Conservation (phyloP, 2,113 vertebrate species). For the Opisthocomus hoazin region DNA sequence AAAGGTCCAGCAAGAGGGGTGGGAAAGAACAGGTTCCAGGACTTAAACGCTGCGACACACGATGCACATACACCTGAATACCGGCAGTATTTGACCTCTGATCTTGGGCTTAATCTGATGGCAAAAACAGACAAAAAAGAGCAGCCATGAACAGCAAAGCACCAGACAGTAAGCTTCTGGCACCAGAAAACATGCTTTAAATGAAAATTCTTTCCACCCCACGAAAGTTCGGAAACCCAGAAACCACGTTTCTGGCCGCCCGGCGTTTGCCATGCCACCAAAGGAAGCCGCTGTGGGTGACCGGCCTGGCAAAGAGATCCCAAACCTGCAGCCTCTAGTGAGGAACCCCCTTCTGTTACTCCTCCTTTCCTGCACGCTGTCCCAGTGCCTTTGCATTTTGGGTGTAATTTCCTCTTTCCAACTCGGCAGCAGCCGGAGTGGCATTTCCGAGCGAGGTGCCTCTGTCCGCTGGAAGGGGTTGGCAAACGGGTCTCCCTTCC, state of each 20-base stretch:
- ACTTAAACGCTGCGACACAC: neutral
- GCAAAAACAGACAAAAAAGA: neutral
- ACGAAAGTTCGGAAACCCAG: neutral
- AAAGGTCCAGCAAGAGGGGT: neutral
- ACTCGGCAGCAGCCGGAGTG: neutral
- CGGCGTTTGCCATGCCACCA: accelerated
- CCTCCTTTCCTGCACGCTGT: neutral
- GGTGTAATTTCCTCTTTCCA: neutral
- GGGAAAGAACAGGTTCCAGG: neutral
- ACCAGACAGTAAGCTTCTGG: neutral
- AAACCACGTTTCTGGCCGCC: neutral
- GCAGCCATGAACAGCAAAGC: neutral
- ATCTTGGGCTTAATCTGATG: neutral
- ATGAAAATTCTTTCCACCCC: neutral
- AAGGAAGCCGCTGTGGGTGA: neutral
- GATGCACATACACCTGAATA: neutral
- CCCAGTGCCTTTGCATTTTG: neutral
- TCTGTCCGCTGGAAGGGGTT: neutral
- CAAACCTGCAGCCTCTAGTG: neutral
- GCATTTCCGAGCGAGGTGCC: neutral
- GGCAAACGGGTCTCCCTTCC: neutral
- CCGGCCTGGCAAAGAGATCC: too few species aligned
- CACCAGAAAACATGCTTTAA: neutral
- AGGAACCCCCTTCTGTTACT: neutral
- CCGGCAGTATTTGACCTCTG: neutral